These are phyloP conservation scores for Zaprionus vittiger DNA, from an alignment of 1,140 invertebrate species.

Conservation along the genomic window DNA sequence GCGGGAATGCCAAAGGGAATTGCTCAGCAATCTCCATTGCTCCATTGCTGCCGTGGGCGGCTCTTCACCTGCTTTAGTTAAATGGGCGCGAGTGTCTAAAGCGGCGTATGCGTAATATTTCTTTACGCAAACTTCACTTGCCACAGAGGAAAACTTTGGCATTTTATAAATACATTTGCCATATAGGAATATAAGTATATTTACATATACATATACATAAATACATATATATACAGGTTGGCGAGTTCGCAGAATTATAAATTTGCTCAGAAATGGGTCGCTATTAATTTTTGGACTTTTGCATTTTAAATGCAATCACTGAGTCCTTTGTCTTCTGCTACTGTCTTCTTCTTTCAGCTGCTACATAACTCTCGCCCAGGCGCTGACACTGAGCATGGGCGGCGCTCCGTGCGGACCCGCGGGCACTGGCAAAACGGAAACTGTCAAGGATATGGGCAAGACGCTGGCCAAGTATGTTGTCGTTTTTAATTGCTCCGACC, in stretches of 20 bases:
- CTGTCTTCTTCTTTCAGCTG: slow-evolving; percentile 87
- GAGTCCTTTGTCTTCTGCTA: slow-evolving; percentile 14
- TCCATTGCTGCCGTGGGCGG: not conserved
- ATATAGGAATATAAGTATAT: slow-evolving; percentile 13
- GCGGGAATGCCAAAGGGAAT: slow-evolving; percentile 48
- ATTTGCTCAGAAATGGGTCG: slow-evolving; percentile 25
- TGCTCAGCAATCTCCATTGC: slow-evolving; percentile 24
- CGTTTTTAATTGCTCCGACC: slow-evolving; percentile 99
- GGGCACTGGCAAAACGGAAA: slow-evolving; percentile 98
- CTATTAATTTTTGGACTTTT: slow-evolving; percentile 39
- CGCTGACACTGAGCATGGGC: slow-evolving; percentile 97
- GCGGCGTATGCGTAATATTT: slow-evolving; percentile 45
- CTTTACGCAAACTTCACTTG: slow-evolving; percentile 27
- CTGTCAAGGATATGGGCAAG: slow-evolving; percentile 99
- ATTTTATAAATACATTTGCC: slow-evolving; percentile 14
- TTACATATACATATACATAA: not conserved
- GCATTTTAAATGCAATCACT: slow-evolving; percentile 32
- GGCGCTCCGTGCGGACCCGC: slow-evolving; percentile 97
- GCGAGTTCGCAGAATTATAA: slow-evolving; percentile 21
- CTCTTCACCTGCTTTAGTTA: slow-evolving; percentile 33
- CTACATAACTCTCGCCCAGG: slow-evolving; percentile 98
- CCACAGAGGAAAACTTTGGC: slow-evolving; percentile 30
- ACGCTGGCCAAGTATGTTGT: slow-evolving; percentile 98
- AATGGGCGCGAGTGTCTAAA: slow-evolving; percentile 22
- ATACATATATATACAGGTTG: not conserved